Evolutionary conservation across 2,888 invertebrate genomes (phyloP), one percentile per base, ranked within the genome.

Genomic region (Epirrhoe alternata): DNA sequence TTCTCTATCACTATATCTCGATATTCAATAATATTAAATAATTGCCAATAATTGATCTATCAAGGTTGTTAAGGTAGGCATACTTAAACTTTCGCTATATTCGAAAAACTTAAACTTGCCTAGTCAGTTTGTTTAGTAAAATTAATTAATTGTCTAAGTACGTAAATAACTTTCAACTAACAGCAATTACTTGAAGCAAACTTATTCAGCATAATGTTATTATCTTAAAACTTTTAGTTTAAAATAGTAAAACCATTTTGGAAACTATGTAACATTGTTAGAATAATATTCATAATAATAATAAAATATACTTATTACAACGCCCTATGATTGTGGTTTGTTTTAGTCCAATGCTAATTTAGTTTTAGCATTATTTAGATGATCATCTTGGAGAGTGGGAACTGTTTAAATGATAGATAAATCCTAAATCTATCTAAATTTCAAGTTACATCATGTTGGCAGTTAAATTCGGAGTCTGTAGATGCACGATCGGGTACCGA

Each of bases 401-500:
- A 12, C 12, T 42, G 12, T 38, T 6, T 6, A 35, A 35, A 35
- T 35, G 35, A 6, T 10, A 3, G 1, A 1, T 33, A 7, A 33
- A 7, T n/a, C 45, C 35, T 35, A 35, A 35, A 8, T 1, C 38
- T 0, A 42, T 42, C 38, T 42, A 38, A 38, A 52, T 38, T 47
- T 53, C 50, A 51, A 54, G 51, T 51, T 42, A 61, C 53, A 47
- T 24, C 45, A 58, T 63, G 56, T 63, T 45, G 52, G 47, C 53
- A 49, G 35, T 51, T 61, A 64, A 17, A 38, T 57, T 52, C 50
- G 64, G 54, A 63, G 64, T 59, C 56, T 52, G 60, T 58, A 57
- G 63, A 64, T 58, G 56, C 54, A 58, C 62, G 56, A 60, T 63
- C 51, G n/a, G 38, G 61, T 61, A 66, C 53, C 56, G 60, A 56